phyloP scores from a whole-genome alignment of 2,113 vertebrate genomes.

The Indri indri region DNA sequence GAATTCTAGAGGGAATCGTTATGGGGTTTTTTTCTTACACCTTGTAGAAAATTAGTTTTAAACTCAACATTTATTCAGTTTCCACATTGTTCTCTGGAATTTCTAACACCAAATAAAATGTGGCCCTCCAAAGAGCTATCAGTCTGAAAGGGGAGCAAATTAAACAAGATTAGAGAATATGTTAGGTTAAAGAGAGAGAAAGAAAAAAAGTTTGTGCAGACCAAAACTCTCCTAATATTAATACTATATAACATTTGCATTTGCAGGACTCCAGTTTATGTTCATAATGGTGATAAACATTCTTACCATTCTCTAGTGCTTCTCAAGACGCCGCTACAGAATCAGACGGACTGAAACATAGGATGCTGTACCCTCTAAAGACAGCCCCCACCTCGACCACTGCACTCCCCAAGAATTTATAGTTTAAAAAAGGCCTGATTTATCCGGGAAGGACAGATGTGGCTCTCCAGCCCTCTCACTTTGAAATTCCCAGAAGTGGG shows the following conservation, averaged over 20 bases:
- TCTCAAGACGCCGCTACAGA: background rate
- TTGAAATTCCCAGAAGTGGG: background rate
- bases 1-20: background rate
- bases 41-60: background rate
- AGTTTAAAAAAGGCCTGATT: background rate
- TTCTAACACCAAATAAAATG: background rate
- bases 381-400: rapidly evolving
- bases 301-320: background rate
- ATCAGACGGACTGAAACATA: rapidly evolving
- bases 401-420: no score
- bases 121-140: background rate
- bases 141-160: background rate
- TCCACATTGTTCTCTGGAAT: background rate
- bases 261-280: background rate
- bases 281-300: no score
- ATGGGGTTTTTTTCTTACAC: background rate
- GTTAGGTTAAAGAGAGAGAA: background rate
- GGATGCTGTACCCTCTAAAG: rapidly evolving
- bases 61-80: background rate
- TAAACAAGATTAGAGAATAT: background rate
- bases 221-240: background rate
- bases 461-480: background rate
- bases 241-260: background rate
- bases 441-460: rapidly evolving
- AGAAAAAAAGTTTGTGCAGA: background rate